Base-by-base conservation (phyloP, 1,140 invertebrate species). In the Trissolcus basalis region DNA sequence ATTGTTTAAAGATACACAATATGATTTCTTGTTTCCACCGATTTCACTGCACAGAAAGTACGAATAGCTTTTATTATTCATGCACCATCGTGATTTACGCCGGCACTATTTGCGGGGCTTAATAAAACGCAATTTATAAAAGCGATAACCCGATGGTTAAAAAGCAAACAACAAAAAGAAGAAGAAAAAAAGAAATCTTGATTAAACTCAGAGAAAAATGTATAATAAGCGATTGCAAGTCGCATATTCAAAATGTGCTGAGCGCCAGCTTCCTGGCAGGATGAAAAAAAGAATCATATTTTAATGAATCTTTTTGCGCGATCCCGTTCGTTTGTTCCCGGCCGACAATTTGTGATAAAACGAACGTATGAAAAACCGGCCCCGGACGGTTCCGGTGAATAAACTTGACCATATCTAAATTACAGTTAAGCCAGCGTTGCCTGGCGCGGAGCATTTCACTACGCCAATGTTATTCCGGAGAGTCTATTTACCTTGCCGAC, bases 11-110 rank as follows among this genome's bases (percentile, higher is more conserved):
- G 19, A 10, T 56, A 68, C 53, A 68, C 72, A 59, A 58, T 48
- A 39, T 39, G 55, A 41, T 73, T 72, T 56, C 68, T 69, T 72
- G 76, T 82, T 81, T 82, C 80, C 78, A 81, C 81, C 59, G 70
- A 80, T 83, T 82, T 82, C 79, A 83, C 80, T 73, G 58, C 68
- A 32, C 71, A 72, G 75, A 77, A 77, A 72, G 64, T 64, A 77
- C 68, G 58, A 65, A 54, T 69, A 50, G 48, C 9, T 33, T 44
- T 77, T 71, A 60, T 58, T 77, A 77, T 77, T 67, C 68, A 68
- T 60, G 10, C 60, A 51, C 48, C 68, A 71, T 45, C 58, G 45
- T 44, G 50, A 60, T 63, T 67, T 63, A 77, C 63, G 19, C 19
- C 6, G 1, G 6, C 19, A 27, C 19, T 1, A 27, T 27, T 27